Percentiles rank a stretch among this genome's conserved stretches.
phyloP scores from a whole-genome alignment of 2,113 vertebrate genomes.

The Turnix velox region DNA sequence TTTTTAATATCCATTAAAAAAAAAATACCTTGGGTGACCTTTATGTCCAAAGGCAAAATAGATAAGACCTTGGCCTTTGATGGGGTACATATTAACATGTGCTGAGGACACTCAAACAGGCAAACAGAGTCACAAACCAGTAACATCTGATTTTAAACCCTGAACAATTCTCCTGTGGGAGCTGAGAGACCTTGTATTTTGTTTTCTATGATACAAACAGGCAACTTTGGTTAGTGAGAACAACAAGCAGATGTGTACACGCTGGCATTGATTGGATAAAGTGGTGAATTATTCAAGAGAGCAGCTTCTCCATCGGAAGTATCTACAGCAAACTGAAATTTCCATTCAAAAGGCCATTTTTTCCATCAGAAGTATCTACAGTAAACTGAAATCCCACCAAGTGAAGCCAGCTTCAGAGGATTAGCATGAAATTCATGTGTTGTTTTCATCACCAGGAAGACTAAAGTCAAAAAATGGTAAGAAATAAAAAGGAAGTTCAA shows the following conservation, averaged over 20 bases:
- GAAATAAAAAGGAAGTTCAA: not conserved
- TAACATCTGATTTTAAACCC: not conserved
- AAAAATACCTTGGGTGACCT: not conserved
- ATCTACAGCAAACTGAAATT: slow-evolving; percentile 26
- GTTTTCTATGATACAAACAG: not conserved
- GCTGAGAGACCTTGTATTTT: not conserved
- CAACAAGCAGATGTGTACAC: not conserved
- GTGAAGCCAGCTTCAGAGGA: not conserved
- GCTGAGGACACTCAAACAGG: not conserved
- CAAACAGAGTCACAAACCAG: not conserved
- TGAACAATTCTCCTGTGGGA: not conserved
- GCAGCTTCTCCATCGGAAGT: too few relatives aligned
- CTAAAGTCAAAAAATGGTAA: not conserved
- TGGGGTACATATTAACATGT: rapidly evolving
- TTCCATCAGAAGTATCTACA: not conserved
- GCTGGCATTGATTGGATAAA: not conserved
- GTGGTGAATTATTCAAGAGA: not conserved
- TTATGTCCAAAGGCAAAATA: rapidly evolving
- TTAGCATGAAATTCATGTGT: not conserved
- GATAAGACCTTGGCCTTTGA: not conserved
- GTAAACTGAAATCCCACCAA: slow-evolving; percentile 10
- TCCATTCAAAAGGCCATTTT: too few relatives aligned
- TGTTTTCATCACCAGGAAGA: not conserved
- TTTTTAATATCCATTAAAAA: not conserved
- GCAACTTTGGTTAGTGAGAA: not conserved